phyloP scores from a whole-genome alignment of 2,888 invertebrate genomes.

The Orthosia cruda region DNA sequence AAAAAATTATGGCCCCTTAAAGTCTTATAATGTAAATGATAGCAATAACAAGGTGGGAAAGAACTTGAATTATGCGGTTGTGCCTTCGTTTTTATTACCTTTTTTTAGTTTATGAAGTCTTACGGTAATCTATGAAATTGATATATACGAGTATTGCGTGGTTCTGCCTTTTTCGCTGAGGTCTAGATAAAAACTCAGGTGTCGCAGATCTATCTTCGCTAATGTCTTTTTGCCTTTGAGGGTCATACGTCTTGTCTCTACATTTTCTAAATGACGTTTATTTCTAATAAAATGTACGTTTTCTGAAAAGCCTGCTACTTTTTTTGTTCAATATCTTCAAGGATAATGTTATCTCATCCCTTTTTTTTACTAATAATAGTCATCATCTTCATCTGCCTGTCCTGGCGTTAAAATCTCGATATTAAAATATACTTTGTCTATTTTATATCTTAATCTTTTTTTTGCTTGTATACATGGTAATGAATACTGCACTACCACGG shows the following conservation, averaged over 20 bases:
- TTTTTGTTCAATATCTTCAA: constrained; percentile 15
- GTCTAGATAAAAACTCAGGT: constrained; percentile 61
- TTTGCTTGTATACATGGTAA: too few relatives aligned
- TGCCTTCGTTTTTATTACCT: constrained; percentile 54
- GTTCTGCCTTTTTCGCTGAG: constrained; percentile 23
- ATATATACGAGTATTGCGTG: constrained; percentile 49
- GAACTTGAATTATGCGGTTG: constrained; percentile 56
- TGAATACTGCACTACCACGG: too few relatives aligned
- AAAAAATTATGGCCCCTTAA: constrained; percentile 56
- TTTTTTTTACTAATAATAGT: not conserved
- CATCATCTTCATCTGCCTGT: too few relatives aligned
- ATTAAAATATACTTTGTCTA: not conserved
- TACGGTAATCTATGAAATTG: constrained; percentile 60
- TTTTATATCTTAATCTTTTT: not conserved
- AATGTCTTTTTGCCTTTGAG: constrained; percentile 58
- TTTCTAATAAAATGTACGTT: constrained; percentile 52
- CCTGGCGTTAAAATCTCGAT: not conserved
- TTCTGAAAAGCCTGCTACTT: not conserved
- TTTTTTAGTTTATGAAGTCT: constrained; percentile 58
- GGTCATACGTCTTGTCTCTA: constrained; percentile 50
- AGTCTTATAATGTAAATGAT: constrained; percentile 54
- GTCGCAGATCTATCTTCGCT: constrained; percentile 58
- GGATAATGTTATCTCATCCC: not conserved
- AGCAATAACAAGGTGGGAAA: constrained; percentile 40
- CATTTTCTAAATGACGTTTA: constrained; percentile 54